Percentiles rank a stretch among this genome's conserved stretches.
These are phyloP conservation scores for Poecilia wingei DNA, from an alignment of 2,797 vertebrate genomes.

Conservation along the genomic window DNA sequence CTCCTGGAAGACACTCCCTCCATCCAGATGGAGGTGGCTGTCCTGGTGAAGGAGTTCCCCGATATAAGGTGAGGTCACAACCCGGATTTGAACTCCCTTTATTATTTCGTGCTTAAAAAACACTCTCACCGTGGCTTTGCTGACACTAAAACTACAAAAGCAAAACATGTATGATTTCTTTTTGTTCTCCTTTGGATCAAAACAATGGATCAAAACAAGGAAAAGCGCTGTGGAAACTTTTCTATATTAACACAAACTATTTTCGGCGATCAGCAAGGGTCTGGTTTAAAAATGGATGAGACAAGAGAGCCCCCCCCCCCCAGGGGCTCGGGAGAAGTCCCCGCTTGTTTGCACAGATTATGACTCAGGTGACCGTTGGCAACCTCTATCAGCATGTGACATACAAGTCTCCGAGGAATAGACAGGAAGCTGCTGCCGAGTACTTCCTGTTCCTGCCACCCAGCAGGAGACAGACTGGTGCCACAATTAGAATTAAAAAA, in stretches of 20 bases:
- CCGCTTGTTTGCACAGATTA: constrained; percentile 67
- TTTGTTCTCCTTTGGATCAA: constrained; percentile 47
- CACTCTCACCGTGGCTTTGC: constrained; percentile 52
- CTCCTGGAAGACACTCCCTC: constrained; percentile 91
- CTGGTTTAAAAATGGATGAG: constrained; percentile 73
- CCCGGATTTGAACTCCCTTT: constrained; percentile 40
- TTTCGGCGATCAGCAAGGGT: constrained; percentile 56
- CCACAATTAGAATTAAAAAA: constrained; percentile 70
- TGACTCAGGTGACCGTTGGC: constrained; percentile 72
- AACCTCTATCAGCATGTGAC: constrained; percentile 64
- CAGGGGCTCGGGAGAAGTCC: constrained; percentile 15
- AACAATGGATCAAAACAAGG: constrained; percentile 78
- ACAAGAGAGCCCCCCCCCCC: constrained; percentile 37
- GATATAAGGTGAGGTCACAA: constrained; percentile 86
- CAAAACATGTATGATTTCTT: constrained; percentile 24
- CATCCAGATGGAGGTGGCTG: constrained; percentile 94
- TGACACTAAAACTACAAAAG: constrained; percentile 24
- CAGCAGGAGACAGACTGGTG: constrained; percentile 85
- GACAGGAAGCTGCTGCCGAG: constrained; percentile 83
- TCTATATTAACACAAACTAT: constrained; percentile 72
- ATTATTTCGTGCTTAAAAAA: constrained; percentile 58
- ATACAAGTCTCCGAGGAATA: constrained; percentile 68
- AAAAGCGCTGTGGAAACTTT: constrained; percentile 70
- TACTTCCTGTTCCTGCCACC: constrained; percentile 85
- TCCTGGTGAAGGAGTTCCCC: constrained; percentile 90